Conservation (phyloP, 2,888 invertebrate species). For the Rhamnusium bicolor region DNA sequence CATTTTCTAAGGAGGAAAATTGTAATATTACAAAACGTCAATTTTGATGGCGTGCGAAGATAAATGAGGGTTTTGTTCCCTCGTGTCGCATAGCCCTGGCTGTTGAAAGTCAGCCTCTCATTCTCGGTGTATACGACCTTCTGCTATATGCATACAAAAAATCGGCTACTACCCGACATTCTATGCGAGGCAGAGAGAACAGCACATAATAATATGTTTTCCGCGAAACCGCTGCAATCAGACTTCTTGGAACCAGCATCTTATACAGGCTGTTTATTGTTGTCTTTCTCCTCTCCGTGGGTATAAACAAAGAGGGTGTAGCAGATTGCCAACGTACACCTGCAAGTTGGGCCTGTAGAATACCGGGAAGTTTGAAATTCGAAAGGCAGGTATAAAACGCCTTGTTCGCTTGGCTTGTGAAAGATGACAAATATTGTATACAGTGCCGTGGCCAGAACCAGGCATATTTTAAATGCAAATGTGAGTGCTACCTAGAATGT, state of each 20-base stretch:
- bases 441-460: background rate
- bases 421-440: constrained; percentile 23
- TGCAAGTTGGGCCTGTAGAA: constrained; percentile 44
- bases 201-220: constrained; percentile 46
- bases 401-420: background rate
- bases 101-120: background rate
- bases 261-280: background rate
- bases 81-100: background rate
- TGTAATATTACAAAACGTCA: background rate
- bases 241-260: constrained; percentile 64
- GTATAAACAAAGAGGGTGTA: constrained; percentile 40
- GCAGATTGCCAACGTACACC: constrained; percentile 46
- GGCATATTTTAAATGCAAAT: background rate
- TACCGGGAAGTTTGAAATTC: constrained; percentile 53
- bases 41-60: background rate
- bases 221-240: constrained; percentile 66
- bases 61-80: background rate
- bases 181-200: background rate
- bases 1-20: background rate
- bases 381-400: constrained; percentile 46
- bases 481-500: background rate
- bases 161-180: constrained; percentile 33
- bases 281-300: constrained; percentile 38
- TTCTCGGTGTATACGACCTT: background rate
- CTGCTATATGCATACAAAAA: constrained; percentile 28